Base-by-base conservation (phyloP, 1,140 invertebrate genomes). In the Panonychus citri region DNA sequence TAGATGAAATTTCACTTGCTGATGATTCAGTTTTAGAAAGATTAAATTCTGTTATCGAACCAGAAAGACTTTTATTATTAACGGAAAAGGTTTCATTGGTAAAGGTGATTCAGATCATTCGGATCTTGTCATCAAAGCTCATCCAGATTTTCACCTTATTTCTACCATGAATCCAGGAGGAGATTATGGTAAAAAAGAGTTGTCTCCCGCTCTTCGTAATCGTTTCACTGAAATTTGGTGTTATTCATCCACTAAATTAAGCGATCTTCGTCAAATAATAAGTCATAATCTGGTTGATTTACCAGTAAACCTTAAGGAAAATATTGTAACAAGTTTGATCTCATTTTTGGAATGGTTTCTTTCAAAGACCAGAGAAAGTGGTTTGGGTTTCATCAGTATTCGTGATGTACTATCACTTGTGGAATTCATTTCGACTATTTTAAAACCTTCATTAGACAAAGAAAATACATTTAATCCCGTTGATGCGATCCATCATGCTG, bases 141-240 rank as follows among this genome's bases (percentile, higher is more conserved):
- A 78, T 58, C 63, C 77, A 15, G 75, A 78, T 13, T 99, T 99
- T 67, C 78, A 85, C 59, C 85, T 98, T 63, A 77, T 98, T 55
- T 88, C 88, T 8, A 99, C 95, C 0, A 99, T 99, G 95, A 99
- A 99, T 75, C 95, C 95, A 24, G 91, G 91, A 19, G 94, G 95
- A 12, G 95, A 99, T 76, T 98, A 87, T 72, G 95, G 95, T 0
- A 99, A 99, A 67, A 99, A 98, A 72, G 95, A 99, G 70, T 71
- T 99, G 12, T 99, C 95, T 0, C 93, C 93, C 12, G 94, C 95
- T 0, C 69, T 99, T 3, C 76, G 94, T 55, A 99, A 99, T 73
- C 77, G 95, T 54, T 94, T 99, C 63, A 98, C 94, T 0, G 95
- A 99, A 74, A 91, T 99, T 65, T 99, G 95, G 95, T 97, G 93